Base-by-base conservation (phyloP, 2,888 invertebrate genomes). In the Trichopoda pennipes region DNA sequence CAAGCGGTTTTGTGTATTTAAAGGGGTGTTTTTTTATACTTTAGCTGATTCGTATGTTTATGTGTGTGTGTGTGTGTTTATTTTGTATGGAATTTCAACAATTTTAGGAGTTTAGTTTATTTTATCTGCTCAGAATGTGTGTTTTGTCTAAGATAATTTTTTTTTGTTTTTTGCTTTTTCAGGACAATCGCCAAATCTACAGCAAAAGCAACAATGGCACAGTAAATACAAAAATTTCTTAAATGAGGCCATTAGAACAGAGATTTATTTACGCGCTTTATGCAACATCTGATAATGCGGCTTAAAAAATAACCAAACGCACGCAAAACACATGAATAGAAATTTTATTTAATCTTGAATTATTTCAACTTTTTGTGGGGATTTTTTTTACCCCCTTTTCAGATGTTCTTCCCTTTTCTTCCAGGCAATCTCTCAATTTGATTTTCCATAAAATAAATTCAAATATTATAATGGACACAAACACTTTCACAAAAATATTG, bases 241-340 rank as follows among this genome's bases (percentile, higher is more conserved):
- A 83, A 83, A 83, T 72, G 82, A 82, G 82, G 82, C 82, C 82
- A 82, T 82, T 79, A 82, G 82, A 82, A 75, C 79, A 82, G 72
- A 82, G 82, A 82, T 79, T 82, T 82, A 82, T 79, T 82, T 79
- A 82, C 72, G 79, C 82, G 82, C 47, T 81, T 74, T 78, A 74
- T 81, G 74, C 79, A 75, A 72, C 75, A 82, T 82, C 82, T 82
- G 82, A 82, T 82, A 82, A 79, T 66, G 58, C 47, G 74, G 64
- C 78, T 72, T 75, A 79, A 61, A 69, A 73, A 56, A 64, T 56
- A 55, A 38, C 17, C 49, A 66, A 66, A 51, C 35, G 17, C n/a
- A 42, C 58, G 60, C 28, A 51, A n/a, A 32, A 55, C 47, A 75
- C 42, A 3, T 74, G 49, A 56, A 74, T 74, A 16, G 42, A 76